Evolutionary conservation across 1,140 invertebrate species (phyloP).

Genomic region (Drosophila nebulosa): DNA sequence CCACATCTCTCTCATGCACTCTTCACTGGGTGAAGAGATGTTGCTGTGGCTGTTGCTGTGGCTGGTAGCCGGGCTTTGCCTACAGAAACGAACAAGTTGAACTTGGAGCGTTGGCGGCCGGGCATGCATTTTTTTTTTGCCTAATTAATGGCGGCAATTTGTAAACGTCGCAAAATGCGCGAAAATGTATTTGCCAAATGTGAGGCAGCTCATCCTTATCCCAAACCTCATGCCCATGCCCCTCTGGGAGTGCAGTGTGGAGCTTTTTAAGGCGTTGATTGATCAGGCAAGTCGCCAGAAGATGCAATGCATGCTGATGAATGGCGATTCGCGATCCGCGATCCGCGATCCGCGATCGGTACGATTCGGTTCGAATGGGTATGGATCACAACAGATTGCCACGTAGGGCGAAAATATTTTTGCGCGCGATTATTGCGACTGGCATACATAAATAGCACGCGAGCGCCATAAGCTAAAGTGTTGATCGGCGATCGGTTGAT

Average conservation of each 20-base stretch:
- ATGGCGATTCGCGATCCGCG: not conserved
- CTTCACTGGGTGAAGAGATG: not conserved
- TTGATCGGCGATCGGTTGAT: constrained; percentile 40
- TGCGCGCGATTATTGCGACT: constrained; percentile 43
- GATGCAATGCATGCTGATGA: constrained; percentile 72
- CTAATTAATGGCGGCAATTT: constrained; percentile 79
- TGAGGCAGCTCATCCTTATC: constrained; percentile 29
- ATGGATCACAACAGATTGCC: constrained; percentile 37
- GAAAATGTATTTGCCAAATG: constrained; percentile 76
- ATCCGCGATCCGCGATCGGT: too few relatives aligned
- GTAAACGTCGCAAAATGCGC: constrained; percentile 78
- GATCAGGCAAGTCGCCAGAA: constrained; percentile 54
- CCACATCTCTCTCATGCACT: constrained; percentile 8
- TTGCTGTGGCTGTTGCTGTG: constrained; percentile 5
- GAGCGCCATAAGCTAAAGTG: constrained; percentile 78
- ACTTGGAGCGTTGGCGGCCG: constrained; percentile 44
- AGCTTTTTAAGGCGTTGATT: constrained; percentile 78
- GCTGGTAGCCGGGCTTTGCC: constrained; percentile 52
- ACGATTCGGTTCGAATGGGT: constrained; percentile 11
- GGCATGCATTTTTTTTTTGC: constrained; percentile 67
- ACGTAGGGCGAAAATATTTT: constrained; percentile 53
- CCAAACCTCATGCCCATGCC: not conserved
- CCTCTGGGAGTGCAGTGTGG: constrained; percentile 18
- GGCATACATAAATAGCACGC: constrained; percentile 77
- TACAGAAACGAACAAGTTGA: constrained; percentile 32